Evolutionary conservation across 2,797 vertebrate genomes (phyloP), one percentile per base, ranked within the genome.

Genomic region (Austrolebias charrua): DNA sequence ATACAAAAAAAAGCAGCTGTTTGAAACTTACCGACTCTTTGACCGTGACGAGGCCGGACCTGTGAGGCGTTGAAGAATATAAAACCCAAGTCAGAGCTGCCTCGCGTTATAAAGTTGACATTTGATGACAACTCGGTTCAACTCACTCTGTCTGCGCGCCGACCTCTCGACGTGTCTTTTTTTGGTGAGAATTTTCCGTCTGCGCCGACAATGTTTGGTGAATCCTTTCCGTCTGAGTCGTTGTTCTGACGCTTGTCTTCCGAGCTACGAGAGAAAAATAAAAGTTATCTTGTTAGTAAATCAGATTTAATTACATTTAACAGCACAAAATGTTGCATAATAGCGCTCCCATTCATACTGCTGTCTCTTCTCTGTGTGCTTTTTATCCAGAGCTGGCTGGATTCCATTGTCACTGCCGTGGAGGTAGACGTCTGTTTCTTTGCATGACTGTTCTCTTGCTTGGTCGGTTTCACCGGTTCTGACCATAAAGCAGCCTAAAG

Each of bases 141-240:
- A 90, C 92, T 92, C 76, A 94, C 93, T 89, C 83, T 47, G 92
- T 93, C 71, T 92, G 92, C 56, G 80, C 71, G 29, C 83, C 45
- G 9, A 67, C 55, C 0, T 90, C 87, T 53, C 50, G 75, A 59
- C 74, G 45, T 19, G 31, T 80, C 55, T 78, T 83, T 42, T 76
- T 83, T 49, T 38, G 58, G 19, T 50, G 24, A 38, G 49, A 61
- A 15, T 47, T 60, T 58, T 80, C 67, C 38, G 53, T 69, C 52
- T 71, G 63, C 20, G 51, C 4, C 0, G 59, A 52, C 4, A 63
- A 15, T 33, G 38, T 79, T 31, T 79, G 75, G 12, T 67, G 66
- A 63, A 55, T 44, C n/a, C 18, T 69, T 69, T 82, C 67, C 14
- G 59, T 55, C 69, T 33, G 60, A 31, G 35, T 16, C 4, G 40